Evolutionary conservation across 1,140 invertebrate genomes (phyloP).

Genomic region (Maniola jurtina): DNA sequence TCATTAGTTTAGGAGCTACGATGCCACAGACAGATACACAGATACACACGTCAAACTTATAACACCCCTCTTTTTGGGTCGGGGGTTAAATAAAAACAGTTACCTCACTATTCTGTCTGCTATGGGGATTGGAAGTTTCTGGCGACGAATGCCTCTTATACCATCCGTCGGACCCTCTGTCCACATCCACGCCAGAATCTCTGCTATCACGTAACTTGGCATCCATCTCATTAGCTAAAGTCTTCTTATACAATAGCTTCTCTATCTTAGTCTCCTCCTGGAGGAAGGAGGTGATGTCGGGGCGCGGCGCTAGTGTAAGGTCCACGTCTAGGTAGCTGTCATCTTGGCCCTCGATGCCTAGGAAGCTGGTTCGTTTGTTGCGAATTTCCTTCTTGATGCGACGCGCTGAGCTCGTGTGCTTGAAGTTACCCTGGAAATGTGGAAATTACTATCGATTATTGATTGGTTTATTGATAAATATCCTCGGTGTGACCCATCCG

Average conservation of each 20-base stretch:
- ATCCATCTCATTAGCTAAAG: conserved; percentile 79
- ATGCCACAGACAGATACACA: no score
- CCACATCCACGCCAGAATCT: conserved; percentile 88
- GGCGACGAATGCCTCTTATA: conserved; percentile 80
- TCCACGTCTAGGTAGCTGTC: conserved; percentile 83
- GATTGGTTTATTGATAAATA: not conserved
- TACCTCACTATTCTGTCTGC: conserved; percentile 87
- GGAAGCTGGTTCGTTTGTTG: conserved; percentile 90
- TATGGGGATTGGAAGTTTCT: conserved; percentile 84
- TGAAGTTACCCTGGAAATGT: conserved; percentile 79
- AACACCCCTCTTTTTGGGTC: no score
- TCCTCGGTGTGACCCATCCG: no score
- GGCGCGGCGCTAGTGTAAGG: conserved; percentile 85
- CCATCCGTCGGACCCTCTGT: conserved; percentile 81
- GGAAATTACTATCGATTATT: not conserved
- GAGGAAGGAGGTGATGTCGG: conserved; percentile 87
- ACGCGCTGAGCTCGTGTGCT: conserved; percentile 89
- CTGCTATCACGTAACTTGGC: conserved; percentile 81
- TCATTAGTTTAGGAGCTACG: no score
- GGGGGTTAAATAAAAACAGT: not conserved
- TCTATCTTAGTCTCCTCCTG: conserved; percentile 89
- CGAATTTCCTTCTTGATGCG: conserved; percentile 92
- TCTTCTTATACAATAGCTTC: conserved; percentile 84
- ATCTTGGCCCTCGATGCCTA: conserved; percentile 89
- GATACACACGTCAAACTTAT: no score